Evolutionary conservation across 2,888 invertebrate species (phyloP), one percentile per base, ranked within the genome.

Genomic region (Ophioninae sp.): DNA sequence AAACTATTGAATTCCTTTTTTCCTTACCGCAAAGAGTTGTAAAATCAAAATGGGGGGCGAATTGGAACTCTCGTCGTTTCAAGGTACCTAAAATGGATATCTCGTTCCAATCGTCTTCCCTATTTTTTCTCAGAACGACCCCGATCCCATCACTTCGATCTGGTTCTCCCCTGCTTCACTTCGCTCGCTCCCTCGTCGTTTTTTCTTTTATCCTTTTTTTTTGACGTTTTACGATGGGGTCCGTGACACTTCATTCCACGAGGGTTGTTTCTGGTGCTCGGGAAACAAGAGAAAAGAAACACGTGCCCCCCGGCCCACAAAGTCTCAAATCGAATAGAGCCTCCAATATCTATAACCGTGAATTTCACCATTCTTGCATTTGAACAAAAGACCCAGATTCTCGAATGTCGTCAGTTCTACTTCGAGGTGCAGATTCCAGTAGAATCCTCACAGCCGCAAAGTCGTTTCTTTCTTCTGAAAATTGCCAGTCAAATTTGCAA

Each of bases 191-290:
- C 61, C n/a, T 73, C 59, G 37, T 59, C 59, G 21, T 67, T 64
- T 70, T 44, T 73, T 30, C 62, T 7, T n/a, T 23, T 61, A 10
- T 61, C 72, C 69, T 37, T 44, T 59, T 78, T 39, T 67, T 77
- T 65, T 50, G 50, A 50, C 50, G 50, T 74, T 65, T 69, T 44
- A 75, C 61, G 67, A n/a, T 62, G 23, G 30, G 41, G 78, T 61
- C 67, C 75, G 61, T 79, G 74, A 79, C 81, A 81, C 75, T 82
- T 84, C 65, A 79, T 76, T 81, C 67, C 68, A 70, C 30, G 67
- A 37, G 69, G 68, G 57, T 61, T 57, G 68, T 69, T 50, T 73
- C 65, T 59, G 73, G 62, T 73, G 67, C 62, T 64, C 57, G 21
- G 30, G 30, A 23, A 65, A 64, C 44, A 39, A 62, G n/a, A 68